Conservation (phyloP, 2,113 vertebrate species). For the Oreochromis spilurus region DNA sequence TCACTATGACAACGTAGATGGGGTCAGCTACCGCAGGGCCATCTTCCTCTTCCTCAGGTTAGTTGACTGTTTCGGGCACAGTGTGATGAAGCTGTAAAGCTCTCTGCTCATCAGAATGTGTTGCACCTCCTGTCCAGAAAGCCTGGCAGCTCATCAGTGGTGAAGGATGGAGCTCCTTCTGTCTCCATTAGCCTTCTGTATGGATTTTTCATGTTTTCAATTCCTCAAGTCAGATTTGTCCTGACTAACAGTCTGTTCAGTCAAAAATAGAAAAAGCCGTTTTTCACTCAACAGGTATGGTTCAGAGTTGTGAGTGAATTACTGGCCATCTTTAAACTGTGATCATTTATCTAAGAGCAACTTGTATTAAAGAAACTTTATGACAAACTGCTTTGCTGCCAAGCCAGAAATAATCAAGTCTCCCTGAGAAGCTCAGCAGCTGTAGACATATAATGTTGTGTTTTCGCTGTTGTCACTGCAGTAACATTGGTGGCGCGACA, state of each 20-base stretch:
- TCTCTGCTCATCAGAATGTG: background rate
- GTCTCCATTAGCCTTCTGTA: background rate
- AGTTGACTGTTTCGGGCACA: background rate
- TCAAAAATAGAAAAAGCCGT: background rate
- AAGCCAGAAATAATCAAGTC: background rate
- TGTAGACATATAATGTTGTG: background rate
- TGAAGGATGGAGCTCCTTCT: background rate
- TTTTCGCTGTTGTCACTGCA: constrained; percentile 42
- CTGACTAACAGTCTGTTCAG: background rate
- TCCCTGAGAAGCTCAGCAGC: background rate
- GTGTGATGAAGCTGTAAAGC: background rate
- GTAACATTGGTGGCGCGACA: constrained; percentile 82
- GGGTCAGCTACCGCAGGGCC: constrained; percentile 64
- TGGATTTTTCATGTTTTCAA: background rate
- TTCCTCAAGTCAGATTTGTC: background rate
- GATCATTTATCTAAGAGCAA: background rate
- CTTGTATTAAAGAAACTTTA: background rate
- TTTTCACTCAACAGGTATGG: background rate
- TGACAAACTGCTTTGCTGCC: background rate
- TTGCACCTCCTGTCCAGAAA: background rate
- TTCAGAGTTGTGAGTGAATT: background rate
- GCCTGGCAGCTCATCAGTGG: background rate
- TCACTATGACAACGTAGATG: constrained; percentile 55
- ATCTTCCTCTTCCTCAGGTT: constrained; percentile 96
- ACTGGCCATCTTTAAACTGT: background rate